Percentiles rank a stretch among this genome's conserved stretches.
These are phyloP conservation scores for Notothenia rossii DNA, from an alignment of 2,113 vertebrate species.

Conservation along the genomic window DNA sequence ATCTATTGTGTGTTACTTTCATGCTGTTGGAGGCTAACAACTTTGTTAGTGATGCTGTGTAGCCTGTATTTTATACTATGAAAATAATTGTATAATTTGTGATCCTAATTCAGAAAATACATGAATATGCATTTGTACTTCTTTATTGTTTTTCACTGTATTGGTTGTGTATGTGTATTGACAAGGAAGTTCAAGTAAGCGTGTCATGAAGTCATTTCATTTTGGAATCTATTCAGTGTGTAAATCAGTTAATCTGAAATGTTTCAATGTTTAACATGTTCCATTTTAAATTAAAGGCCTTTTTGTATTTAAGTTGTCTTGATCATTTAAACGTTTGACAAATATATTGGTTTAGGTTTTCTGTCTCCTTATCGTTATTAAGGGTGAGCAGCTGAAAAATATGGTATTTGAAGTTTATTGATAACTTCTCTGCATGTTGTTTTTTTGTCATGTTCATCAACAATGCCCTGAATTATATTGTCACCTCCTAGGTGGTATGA, in stretches of 20 bases:
- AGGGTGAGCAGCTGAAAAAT: not conserved
- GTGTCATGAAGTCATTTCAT: not conserved
- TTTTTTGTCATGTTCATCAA: too few species aligned
- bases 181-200: not conserved
- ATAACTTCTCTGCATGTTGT: not conserved
- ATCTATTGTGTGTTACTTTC: not conserved
- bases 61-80: slow-evolving; percentile 1
- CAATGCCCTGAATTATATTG: not conserved
- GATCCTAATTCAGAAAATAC: not conserved
- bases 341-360: not conserved
- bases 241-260: not conserved
- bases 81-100: slow-evolving; percentile 3
- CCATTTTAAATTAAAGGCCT: slow-evolving; percentile 11
- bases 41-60: not conserved
- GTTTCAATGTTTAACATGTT: not conserved
- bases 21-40: slow-evolving; percentile 1
- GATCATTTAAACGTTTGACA: not conserved
- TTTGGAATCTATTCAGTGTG: not conserved
- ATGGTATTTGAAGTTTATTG: not conserved
- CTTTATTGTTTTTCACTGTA: not conserved
- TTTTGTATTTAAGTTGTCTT: not conserved
- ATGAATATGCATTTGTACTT: not conserved
- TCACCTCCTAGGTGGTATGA: not conserved
- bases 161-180: not conserved
- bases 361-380: not conserved